phyloP scores from a whole-genome alignment of 2,888 invertebrate species.

The Amaurobius ferox region DNA sequence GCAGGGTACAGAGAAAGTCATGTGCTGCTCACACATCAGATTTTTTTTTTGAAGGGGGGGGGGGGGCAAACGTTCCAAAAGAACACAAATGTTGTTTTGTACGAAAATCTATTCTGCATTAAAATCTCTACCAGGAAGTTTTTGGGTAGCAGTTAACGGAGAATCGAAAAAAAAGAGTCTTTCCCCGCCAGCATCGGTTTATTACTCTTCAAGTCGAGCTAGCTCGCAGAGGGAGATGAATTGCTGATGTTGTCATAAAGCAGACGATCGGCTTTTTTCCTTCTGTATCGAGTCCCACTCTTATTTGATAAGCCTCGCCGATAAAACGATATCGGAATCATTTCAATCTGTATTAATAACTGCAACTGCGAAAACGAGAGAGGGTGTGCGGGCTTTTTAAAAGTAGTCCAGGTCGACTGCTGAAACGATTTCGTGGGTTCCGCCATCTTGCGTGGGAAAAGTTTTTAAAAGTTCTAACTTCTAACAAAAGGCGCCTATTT shows the following conservation, averaged over 20 bases:
- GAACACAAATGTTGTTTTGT: background rate
- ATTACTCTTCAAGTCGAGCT: slow-evolving; percentile 31
- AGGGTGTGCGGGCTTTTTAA: too few relatives aligned
- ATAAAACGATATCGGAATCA: slow-evolving; percentile 62
- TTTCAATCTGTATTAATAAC: slow-evolving; percentile 65
- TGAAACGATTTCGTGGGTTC: too few relatives aligned
- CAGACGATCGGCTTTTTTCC: slow-evolving; percentile 13
- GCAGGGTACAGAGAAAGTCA: too few relatives aligned
- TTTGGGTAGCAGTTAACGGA: background rate
- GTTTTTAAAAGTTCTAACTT: too few relatives aligned
- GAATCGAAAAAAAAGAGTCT: slow-evolving; percentile 9
- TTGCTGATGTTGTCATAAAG: slow-evolving; percentile 63
- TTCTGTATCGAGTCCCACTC: slow-evolving; percentile 53
- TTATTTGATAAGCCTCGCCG: slow-evolving; percentile 49
- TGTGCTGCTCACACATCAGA: too few relatives aligned
- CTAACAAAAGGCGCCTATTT: too few relatives aligned
- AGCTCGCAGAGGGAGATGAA: slow-evolving; percentile 34
- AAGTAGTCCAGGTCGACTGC: too few relatives aligned
- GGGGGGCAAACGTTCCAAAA: too few relatives aligned
- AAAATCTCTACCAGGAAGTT: background rate
- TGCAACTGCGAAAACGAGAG: background rate
- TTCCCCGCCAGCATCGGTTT: too few relatives aligned
- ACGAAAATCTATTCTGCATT: background rate
- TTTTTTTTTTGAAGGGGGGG: too few relatives aligned
- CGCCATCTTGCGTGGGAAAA: too few relatives aligned